A percentile compares a stretch with the other conserved stretches of the same genome.
These are phyloP conservation scores for Drosophila bunnanda DNA, from an alignment of 2,888 invertebrate species.

Conservation along the genomic window DNA sequence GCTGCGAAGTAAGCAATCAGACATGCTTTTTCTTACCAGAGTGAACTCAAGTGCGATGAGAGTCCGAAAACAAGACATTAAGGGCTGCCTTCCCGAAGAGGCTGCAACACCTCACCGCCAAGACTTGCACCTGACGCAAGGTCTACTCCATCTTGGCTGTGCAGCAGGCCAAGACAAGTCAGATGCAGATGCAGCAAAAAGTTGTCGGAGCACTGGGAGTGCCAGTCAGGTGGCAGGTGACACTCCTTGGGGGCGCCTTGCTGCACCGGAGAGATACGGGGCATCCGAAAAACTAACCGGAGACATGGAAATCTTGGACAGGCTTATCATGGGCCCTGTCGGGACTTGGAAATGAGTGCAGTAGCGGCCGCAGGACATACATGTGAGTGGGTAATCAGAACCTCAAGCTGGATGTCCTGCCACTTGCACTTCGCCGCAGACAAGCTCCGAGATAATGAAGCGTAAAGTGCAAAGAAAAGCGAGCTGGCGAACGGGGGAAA, in stretches of 20 bases:
- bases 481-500: conserved; percentile 11
- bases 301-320: conserved; percentile 56
- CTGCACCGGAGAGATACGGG: conserved; percentile 22
- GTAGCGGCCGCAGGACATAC: conserved; percentile 35
- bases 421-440: conserved; percentile 38
- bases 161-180: conserved; percentile 23
- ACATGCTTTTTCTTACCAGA: conserved; percentile 19
- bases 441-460: conserved; percentile 65
- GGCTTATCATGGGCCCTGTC: conserved; percentile 31
- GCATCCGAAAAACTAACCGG: conserved; percentile 24
- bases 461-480: conserved; percentile 58
- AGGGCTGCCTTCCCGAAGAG: neutral
- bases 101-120: conserved; percentile 12
- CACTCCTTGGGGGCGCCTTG: conserved; percentile 58
- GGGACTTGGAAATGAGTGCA: conserved; percentile 28
- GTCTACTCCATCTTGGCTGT: neutral
- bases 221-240: conserved; percentile 59
- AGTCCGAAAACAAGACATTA: conserved; percentile 43
- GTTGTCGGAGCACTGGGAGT: conserved; percentile 12
- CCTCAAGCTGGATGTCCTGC: conserved; percentile 22
- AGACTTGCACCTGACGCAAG: conserved; percentile 4
- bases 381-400: conserved; percentile 49
- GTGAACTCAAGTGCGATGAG: conserved; percentile 30
- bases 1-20: conserved; percentile 44
- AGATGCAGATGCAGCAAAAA: conserved; percentile 25